phyloP scores from a whole-genome alignment of 1,140 invertebrate genomes.

The Cephus cinctus region DNA sequence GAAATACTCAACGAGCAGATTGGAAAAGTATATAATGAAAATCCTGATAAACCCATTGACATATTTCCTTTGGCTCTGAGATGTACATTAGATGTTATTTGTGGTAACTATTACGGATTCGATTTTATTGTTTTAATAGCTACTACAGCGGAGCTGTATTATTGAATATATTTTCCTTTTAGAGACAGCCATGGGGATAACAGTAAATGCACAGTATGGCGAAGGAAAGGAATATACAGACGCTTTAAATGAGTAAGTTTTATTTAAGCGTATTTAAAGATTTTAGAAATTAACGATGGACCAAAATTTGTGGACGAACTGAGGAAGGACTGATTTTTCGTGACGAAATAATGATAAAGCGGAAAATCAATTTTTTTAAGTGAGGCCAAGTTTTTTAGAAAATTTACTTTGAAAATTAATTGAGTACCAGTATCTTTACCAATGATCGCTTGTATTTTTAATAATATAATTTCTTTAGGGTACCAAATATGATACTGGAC shows the following conservation, averaged over 20 bases:
- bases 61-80: constrained; percentile 66
- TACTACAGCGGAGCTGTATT: neutral
- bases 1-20: constrained; percentile 61
- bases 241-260: constrained; percentile 65
- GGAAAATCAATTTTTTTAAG: no score
- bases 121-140: neutral
- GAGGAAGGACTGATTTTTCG: no score
- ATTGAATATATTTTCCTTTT: constrained; percentile 22
- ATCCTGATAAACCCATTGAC: constrained; percentile 56
- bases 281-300: constrained; percentile 21
- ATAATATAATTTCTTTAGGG: constrained; percentile 6
- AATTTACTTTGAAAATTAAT: no score
- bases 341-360: no score
- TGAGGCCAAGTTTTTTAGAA: no score
- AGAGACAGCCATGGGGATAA: constrained; percentile 85
- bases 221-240: constrained; percentile 71
- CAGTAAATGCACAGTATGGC: constrained; percentile 71
- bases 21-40: constrained; percentile 37
- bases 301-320: no score
- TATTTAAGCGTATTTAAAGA: constrained; percentile 18
- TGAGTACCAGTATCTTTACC: no score
- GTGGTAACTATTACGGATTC: constrained; percentile 60
- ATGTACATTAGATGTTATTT: constrained; percentile 79
- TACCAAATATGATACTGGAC: neutral
- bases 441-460: neutral